Conservation (phyloP, 2,797 vertebrate species). For the Tauraco hartlaubi region DNA sequence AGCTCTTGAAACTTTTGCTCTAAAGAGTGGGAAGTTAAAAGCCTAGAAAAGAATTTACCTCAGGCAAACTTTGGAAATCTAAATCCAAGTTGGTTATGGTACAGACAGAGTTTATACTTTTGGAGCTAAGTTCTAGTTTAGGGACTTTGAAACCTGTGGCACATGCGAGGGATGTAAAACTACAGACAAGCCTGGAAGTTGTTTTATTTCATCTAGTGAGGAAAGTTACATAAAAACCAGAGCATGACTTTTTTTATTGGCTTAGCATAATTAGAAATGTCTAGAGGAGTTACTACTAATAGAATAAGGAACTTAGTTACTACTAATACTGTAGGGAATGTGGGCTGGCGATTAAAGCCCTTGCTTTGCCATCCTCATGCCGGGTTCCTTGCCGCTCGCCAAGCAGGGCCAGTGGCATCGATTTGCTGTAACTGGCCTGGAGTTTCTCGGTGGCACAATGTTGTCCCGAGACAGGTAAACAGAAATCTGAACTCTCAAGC, state of each 20-base stretch:
- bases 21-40: background rate
- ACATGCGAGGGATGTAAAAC: background rate
- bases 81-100: background rate
- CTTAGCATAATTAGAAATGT: background rate
- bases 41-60: background rate
- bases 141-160: background rate
- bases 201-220: background rate
- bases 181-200: background rate
- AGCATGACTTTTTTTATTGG: background rate
- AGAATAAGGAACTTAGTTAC: background rate
- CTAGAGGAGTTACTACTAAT: background rate
- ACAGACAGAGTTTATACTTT: background rate
- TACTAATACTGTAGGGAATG: background rate
- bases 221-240: background rate
- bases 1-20: rapidly evolving
- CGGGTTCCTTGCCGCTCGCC: background rate
- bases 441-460: background rate
- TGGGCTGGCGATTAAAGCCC: background rate
- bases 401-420: background rate
- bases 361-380: background rate
- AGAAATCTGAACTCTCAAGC: background rate
- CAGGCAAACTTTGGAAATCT: background rate
- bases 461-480: background rate
- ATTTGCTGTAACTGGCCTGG: background rate
- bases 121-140: background rate